A percentile compares a stretch with the other conserved stretches of the same genome.
Evolutionary conservation across 2,113 vertebrate species (phyloP).

Genomic region (Crotalus viridis): DNA sequence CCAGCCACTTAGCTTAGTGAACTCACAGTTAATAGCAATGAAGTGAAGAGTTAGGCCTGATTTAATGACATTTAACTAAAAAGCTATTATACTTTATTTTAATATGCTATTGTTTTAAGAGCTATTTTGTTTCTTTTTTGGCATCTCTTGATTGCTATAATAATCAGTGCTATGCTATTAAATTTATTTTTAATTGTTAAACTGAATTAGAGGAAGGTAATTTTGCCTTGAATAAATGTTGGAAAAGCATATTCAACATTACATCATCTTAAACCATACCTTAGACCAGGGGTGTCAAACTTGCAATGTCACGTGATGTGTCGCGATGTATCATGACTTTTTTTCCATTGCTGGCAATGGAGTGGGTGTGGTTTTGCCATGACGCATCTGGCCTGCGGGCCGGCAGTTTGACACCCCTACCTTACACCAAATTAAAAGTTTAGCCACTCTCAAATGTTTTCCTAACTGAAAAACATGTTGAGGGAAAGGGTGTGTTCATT

Average conservation of each 20-base stretch:
- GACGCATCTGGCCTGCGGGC: too few species aligned
- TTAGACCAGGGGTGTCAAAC: too few species aligned
- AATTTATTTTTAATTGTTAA: not conserved
- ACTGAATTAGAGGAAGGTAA: not conserved
- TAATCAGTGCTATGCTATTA: not conserved
- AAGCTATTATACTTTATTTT: not conserved
- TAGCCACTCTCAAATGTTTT: not conserved
- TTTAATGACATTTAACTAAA: not conserved
- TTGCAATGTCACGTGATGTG: too few species aligned
- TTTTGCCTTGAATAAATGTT: not conserved
- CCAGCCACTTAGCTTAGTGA: not conserved
- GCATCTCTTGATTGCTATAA: not conserved
- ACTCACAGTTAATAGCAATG: not conserved
- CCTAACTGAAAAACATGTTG: not conserved
- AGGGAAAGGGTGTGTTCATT: not conserved
- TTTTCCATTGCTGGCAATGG: too few species aligned
- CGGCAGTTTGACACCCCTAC: too few species aligned
- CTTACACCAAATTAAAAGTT: not conserved
- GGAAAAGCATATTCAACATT: not conserved
- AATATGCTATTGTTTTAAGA: not conserved
- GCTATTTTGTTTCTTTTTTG: not conserved
- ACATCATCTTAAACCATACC: not conserved
- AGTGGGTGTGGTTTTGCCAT: too few species aligned
- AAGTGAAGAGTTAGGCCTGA: not conserved
- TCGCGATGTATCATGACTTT: too few species aligned